Base-by-base conservation (phyloP, 2,888 invertebrate genomes). In the Chorisops tibialis region DNA sequence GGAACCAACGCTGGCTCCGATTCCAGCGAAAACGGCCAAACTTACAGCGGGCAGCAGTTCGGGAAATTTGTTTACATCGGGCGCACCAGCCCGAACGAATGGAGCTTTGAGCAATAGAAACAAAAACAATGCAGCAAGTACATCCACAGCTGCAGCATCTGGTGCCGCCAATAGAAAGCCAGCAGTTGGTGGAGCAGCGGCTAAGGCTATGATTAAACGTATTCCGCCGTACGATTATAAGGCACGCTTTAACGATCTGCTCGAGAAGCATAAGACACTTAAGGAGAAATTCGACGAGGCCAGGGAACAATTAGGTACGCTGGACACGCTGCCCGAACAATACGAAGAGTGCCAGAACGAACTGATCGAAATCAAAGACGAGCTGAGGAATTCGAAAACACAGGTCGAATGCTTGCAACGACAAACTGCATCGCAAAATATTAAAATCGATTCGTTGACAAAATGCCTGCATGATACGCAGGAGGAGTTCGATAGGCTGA, bases 211-310 rank as follows among this genome's bases (percentile, higher is more conserved):
- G 18, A 80, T 80, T 3, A 84, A 83, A 59, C 82, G 85, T 65
- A 82, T 84, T 51, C 80, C 83, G 6, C 80, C 85, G 0, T 86
- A 86, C 74, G 86, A 86, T 70, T 86, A 81, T 66, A 85, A 87
- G 73, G 85, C 85, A 24, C 81, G 87, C 52, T 84, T 83, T 67
- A 79, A 81, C 70, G 82, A 83, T 68, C 77, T 88, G 52, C 72
- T 80, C 14, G 83, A 84, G 63, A 86, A 86, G 72, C 81, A 85
- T 67, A 82, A 82, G 66, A 72, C 68, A 1, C 73, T 86, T 11
- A 84, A 83, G 69, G 76, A 73, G 52, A 82, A 84, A 68, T 79
- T 80, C 62, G 81, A 75, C 45, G 79, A 80, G 16, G 72, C 83
- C 37, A 79, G 80, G 69, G 82, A 82, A 41, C 75, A 79, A 61